Conservation (phyloP, 2,888 invertebrate genomes). For the Volucella inanis region DNA sequence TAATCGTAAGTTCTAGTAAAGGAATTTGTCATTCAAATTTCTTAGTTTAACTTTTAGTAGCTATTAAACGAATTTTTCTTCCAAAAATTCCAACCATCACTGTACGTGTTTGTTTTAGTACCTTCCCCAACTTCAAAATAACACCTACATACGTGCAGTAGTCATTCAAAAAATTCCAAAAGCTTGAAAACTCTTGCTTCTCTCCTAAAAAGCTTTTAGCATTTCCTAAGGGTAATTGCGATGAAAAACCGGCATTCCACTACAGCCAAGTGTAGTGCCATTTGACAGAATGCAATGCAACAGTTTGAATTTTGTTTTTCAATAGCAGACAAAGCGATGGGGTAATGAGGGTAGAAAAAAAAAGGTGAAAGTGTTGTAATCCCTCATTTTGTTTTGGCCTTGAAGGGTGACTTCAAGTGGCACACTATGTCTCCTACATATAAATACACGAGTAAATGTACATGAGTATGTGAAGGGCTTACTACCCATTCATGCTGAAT, state of each 20-base stretch:
- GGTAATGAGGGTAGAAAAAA: background rate
- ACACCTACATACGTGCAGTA: background rate
- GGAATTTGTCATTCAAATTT: background rate
- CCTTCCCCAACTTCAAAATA: constrained; percentile 11
- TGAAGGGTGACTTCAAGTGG: constrained; percentile 40
- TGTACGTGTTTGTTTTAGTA: constrained; percentile 34
- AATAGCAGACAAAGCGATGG: background rate
- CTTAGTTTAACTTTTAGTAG: background rate
- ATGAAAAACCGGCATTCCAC: constrained; percentile 22
- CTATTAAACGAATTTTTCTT: background rate
- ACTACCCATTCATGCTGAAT: background rate
- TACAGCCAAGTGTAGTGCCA: constrained; percentile 25
- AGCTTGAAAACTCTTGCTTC: constrained; percentile 12
- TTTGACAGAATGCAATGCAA: constrained; percentile 43
- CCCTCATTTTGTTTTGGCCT: constrained; percentile 47
- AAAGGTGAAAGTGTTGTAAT: constrained; percentile 45
- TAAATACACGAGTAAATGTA: too few relatives aligned
- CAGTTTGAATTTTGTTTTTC: constrained; percentile 50
- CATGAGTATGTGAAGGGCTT: background rate
- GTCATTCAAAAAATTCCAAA: background rate
- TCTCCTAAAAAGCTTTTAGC: constrained; percentile 23
- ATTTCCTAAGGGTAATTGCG: constrained; percentile 20
- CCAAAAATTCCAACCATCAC: constrained; percentile 1
- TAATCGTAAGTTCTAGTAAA: too few relatives aligned
- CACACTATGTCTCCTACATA: constrained; percentile 13